Percentiles rank a stretch among this genome's conserved stretches.
Evolutionary conservation across 1,140 invertebrate species (phyloP).

Genomic region (Diplogasteroides magnus): DNA sequence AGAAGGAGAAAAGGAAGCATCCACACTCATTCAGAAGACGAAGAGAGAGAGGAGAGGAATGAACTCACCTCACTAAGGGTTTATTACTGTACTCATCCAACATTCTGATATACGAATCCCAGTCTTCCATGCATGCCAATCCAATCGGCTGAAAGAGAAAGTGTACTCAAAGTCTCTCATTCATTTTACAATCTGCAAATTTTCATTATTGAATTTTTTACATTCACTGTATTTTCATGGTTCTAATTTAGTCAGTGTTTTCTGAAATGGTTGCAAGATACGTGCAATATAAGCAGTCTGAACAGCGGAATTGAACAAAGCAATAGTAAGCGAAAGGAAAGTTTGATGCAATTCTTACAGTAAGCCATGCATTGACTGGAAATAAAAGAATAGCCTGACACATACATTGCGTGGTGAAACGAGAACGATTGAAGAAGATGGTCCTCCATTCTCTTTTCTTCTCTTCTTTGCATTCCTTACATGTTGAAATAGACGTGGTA

Average conservation of each 20-base stretch:
- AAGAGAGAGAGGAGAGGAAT: not conserved
- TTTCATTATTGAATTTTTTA: too few relatives aligned
- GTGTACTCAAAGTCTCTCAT: too few relatives aligned
- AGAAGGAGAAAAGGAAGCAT: not conserved
- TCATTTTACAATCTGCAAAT: too few relatives aligned
- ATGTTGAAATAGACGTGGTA: constrained; percentile 34
- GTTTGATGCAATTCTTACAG: not conserved
- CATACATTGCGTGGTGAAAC: constrained; percentile 42
- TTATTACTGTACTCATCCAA: constrained; percentile 40
- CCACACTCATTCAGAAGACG: not conserved
- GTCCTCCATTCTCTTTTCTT: constrained; percentile 8
- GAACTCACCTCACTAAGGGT: constrained; percentile 26
- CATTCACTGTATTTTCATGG: too few relatives aligned
- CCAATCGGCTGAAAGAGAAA: constrained; percentile 49
- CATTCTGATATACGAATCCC: constrained; percentile 48
- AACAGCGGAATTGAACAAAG: constrained; percentile 4
- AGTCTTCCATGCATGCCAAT: constrained; percentile 46
- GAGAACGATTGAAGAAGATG: constrained; percentile 32
- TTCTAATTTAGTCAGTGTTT: too few relatives aligned
- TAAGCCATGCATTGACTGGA: too few relatives aligned
- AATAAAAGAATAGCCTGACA: constrained; percentile 3
- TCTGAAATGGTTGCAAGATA: too few relatives aligned
- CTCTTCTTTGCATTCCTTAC: constrained; percentile 23
- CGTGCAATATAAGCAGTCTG: too few relatives aligned
- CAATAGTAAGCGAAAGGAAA: not conserved